Evolutionary conservation across 1,140 invertebrate species (phyloP).

Genomic region (Centruroides sculpturatus): DNA sequence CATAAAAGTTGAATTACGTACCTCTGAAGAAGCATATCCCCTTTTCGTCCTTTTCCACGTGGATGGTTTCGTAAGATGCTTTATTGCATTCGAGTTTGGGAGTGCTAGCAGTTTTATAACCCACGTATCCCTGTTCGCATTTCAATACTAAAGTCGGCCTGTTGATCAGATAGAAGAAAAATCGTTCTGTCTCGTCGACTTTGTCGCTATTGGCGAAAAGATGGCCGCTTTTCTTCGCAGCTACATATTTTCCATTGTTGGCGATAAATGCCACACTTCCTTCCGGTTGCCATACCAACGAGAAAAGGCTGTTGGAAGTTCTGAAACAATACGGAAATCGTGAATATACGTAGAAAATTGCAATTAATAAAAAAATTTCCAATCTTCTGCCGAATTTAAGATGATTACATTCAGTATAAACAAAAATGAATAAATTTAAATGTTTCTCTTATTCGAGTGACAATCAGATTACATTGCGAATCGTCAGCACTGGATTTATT

Average conservation of each 20-base stretch:
- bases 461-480: no score
- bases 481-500: no score
- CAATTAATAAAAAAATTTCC: no score
- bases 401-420: no score
- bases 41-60: constrained; percentile 74
- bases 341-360: no score
- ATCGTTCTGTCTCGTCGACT: constrained; percentile 75
- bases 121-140: constrained; percentile 94
- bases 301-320: constrained; percentile 76
- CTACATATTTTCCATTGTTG: constrained; percentile 86
- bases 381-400: no score
- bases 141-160: constrained; percentile 82
- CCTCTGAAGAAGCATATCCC: constrained; percentile 87
- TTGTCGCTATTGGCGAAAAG: constrained; percentile 73
- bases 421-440: no score
- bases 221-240: constrained; percentile 84
- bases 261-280: constrained; percentile 82
- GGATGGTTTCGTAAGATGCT: constrained; percentile 81
- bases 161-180: constrained; percentile 87
- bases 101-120: constrained; percentile 62
- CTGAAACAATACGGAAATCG: constrained; percentile 25
- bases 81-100: constrained; percentile 89
- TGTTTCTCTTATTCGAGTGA: no score
- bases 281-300: constrained; percentile 77
- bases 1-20: constrained; percentile 23